phyloP scores from a whole-genome alignment of 2,797 vertebrate species.

The Scolopax bukidnonensis region DNA sequence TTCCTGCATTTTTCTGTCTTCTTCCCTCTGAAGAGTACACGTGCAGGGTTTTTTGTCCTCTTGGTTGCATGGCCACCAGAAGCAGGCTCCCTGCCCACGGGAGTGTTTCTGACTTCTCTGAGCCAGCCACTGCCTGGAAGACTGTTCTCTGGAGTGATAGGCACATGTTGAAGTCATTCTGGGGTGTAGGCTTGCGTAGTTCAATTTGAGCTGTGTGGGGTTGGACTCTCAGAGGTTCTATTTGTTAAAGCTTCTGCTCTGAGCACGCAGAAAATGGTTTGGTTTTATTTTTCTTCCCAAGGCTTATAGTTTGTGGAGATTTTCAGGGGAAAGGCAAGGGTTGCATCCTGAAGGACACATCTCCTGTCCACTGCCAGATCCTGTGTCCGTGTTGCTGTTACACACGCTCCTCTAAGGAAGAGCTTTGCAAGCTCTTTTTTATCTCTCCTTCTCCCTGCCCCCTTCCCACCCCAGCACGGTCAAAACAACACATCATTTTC shows the following conservation, averaged over 20 bases:
- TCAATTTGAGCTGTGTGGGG: neutral
- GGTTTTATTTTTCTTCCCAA: neutral
- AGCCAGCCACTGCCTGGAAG: neutral
- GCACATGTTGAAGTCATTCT: neutral
- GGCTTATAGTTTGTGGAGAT: neutral
- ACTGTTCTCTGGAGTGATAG: neutral
- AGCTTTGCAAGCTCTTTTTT: neutral
- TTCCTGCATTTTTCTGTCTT: neutral
- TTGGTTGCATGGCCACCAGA: neutral
- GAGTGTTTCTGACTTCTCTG: neutral
- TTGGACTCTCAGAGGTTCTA: neutral
- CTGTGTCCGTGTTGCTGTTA: rapidly evolving
- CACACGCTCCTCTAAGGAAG: neutral
- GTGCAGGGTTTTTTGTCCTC: neutral
- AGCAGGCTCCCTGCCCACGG: neutral
- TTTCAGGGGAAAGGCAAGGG: neutral
- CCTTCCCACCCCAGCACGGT: neutral
- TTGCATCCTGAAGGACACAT: neutral
- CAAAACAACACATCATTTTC: neutral
- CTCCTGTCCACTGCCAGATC: neutral
- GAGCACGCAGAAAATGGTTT: neutral
- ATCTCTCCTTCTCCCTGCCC: neutral
- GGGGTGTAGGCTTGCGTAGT: neutral
- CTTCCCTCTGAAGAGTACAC: neutral
- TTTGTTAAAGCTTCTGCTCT: neutral